Percentiles rank a stretch among this genome's conserved stretches.
Evolutionary conservation across 2,113 vertebrate species (phyloP).

Genomic region (Dermatemys mawii): DNA sequence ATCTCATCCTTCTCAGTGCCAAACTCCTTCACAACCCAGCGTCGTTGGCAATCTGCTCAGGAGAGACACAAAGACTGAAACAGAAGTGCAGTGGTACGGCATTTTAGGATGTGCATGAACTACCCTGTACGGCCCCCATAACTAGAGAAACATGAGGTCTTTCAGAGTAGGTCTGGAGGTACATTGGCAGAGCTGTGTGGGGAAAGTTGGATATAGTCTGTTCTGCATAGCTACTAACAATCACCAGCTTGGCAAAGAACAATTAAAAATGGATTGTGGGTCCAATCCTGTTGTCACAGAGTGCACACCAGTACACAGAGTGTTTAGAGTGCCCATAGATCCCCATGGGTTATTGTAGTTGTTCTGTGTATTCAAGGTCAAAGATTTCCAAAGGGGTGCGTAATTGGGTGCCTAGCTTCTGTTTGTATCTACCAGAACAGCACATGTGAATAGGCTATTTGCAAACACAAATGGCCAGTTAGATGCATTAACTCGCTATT

Average conservation of each 20-base stretch:
- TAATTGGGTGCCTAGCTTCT: not conserved
- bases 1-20: not conserved
- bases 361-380: not conserved
- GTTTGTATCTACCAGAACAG: not conserved
- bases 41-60: not conserved
- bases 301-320: not conserved
- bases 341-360: not conserved
- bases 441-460: not conserved
- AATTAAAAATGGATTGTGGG: constrained; percentile 3
- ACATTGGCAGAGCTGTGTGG: not conserved
- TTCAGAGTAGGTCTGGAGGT: not conserved
- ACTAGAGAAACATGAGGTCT: not conserved
- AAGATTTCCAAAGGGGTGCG: not conserved
- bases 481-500: not conserved
- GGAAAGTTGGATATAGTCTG: rapidly evolving
- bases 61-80: not conserved
- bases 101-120: not conserved
- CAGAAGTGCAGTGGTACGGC: not conserved
- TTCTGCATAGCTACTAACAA: constrained; percentile 2
- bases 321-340: rapidly evolving
- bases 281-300: not conserved
- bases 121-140: not conserved
- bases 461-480: constrained; percentile 32
- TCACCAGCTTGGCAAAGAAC: not conserved
- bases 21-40: not conserved